Conservation (phyloP, 1,140 invertebrate genomes). For the Colletes gigas region DNA sequence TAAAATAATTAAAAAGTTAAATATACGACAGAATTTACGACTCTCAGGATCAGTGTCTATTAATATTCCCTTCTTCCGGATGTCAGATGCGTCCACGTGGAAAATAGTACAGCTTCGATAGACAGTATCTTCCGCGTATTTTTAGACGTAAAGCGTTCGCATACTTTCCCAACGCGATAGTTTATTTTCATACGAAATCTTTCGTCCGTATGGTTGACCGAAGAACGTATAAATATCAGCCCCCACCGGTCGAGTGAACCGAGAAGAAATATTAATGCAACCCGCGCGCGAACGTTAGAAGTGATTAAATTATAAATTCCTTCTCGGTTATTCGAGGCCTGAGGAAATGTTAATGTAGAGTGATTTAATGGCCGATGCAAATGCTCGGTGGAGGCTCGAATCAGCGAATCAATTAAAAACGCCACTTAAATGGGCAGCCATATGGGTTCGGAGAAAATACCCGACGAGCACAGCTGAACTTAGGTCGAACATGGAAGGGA, state of each 20-base stretch:
- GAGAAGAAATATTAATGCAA: neutral
- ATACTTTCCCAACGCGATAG: neutral
- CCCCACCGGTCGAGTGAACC: neutral
- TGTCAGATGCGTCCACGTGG: slow-evolving; percentile 19
- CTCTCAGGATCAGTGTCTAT: slow-evolving; percentile 31
- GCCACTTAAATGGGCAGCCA: neutral
- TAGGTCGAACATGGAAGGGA: slow-evolving; percentile 7
- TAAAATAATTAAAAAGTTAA: no score
- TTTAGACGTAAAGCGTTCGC: slow-evolving; percentile 4
- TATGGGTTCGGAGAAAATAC: slow-evolving; percentile 8
- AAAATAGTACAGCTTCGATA: neutral
- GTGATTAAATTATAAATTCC: slow-evolving; percentile 29
- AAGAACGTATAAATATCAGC: neutral
- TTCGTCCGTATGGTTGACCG: neutral
- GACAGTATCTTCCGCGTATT: neutral
- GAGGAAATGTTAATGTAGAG: neutral
- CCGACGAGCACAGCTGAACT: neutral
- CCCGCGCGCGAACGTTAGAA: neutral
- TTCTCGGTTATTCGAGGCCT: no score
- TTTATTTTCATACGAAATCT: slow-evolving; percentile 5
- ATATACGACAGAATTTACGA: no score
- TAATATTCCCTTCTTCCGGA: slow-evolving; percentile 19
- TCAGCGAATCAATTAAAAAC: slow-evolving; percentile 20
- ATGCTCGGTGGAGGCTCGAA: neutral
- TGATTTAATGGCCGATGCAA: neutral